Conservation (phyloP, 1,140 invertebrate genomes). For the Solen grandis region DNA sequence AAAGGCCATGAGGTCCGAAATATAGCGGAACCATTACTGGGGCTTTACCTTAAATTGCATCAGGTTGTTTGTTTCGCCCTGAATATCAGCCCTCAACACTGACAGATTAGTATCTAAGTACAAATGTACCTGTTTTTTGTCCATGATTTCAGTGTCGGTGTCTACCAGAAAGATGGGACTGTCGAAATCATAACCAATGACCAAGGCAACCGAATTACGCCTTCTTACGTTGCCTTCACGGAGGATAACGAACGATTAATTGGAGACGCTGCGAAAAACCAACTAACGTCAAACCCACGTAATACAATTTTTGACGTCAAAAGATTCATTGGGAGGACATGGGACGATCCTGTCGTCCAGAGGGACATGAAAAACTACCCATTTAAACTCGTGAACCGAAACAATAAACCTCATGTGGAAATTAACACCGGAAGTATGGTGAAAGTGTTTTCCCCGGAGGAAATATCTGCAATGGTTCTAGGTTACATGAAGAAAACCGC, state of each 20-base stretch:
- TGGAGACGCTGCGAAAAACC: slow-evolving; percentile 98
- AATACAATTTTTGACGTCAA: slow-evolving; percentile 99
- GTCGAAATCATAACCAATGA: slow-evolving; percentile 99
- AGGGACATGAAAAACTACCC: slow-evolving; percentile 97
- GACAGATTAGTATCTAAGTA: too few species aligned
- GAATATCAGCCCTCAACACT: too few species aligned
- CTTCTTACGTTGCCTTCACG: slow-evolving; percentile 98
- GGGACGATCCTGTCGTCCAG: slow-evolving; percentile 93
- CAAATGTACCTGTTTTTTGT: not conserved
- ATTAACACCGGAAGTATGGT: slow-evolving; percentile 85
- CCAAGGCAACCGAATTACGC: slow-evolving; percentile 98
- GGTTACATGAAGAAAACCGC: slow-evolving; percentile 99
- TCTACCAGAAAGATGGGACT: slow-evolving; percentile 95
- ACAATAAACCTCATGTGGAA: slow-evolving; percentile 90
- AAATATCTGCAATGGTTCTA: slow-evolving; percentile 98
- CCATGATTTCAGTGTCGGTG: slow-evolving; percentile 95
- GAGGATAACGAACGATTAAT: slow-evolving; percentile 97
- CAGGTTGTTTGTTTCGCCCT: too few species aligned
- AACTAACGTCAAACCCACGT: slow-evolving; percentile 97
- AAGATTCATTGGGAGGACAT: slow-evolving; percentile 96
- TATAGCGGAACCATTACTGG: too few species aligned
- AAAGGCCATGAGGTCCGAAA: too few species aligned
- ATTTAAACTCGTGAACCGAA: slow-evolving; percentile 91
- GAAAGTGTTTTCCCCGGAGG: slow-evolving; percentile 96
- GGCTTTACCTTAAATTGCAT: too few species aligned